Evolutionary conservation across 2,797 vertebrate species (phyloP), one percentile per base, ranked within the genome.

Genomic region (Danionella dracula): DNA sequence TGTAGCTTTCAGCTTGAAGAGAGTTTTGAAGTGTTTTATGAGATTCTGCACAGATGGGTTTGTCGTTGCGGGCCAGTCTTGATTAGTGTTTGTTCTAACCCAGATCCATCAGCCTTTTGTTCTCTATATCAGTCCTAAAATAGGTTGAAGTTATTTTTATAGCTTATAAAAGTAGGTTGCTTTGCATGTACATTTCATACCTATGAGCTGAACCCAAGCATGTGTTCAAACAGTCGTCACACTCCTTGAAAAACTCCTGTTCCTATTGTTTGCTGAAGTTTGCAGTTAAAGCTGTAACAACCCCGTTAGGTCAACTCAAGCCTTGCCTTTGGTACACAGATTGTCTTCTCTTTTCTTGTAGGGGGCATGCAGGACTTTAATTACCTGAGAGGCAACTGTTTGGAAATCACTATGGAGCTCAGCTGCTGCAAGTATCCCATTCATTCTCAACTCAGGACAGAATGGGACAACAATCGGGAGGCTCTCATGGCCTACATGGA

Each of bases 311-410:
- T 50, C 13, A 44, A 15, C 29, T 53, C 12, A 41, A 12, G 21
- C 50, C 51, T 9, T 23, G 27, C 56, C 23, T 60, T 45, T 46
- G 48, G 37, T 69, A 48, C 38, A 21, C 8, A 37, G 9, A 17
- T 15, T 71, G 70, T 34, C 8, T 71, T 57, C 31, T 0, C 42
- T 76, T 60, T 1, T 72, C 67, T 34, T 78, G 15, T 77, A 99
- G 97, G 97, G 76, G 97, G 97, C 27, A 99, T 99, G 97, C 95
- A 99, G 84, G 97, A 99, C 85, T 99, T 91, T 83, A 99, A 98
- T 87, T 99, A 99, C 4, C 70, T 99, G 45, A 83, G 92, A 85
- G 95, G 93, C 58, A 90, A 93, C 86, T 99, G 96, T 87, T 86
- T 99, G 82, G 97, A 99, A 84, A 90, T 99, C 80, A 99, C 96